These are phyloP conservation scores for Eumeta japonica DNA, from an alignment of 1,140 invertebrate genomes.

Conservation along the genomic window DNA sequence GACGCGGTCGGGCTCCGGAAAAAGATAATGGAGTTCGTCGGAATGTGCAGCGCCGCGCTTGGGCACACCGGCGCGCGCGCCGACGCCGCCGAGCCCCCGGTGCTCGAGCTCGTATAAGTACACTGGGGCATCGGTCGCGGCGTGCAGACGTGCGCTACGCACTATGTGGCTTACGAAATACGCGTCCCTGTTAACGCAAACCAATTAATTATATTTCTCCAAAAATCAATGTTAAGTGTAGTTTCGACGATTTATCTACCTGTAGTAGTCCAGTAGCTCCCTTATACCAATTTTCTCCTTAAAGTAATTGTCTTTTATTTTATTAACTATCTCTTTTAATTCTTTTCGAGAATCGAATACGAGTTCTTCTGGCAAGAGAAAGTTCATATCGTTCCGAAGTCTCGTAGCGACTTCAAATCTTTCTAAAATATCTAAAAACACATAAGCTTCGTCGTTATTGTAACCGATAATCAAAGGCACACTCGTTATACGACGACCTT, in stretches of 20 bases:
- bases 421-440: constrained; percentile 28
- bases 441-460: constrained; percentile 38
- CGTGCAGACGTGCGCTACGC: constrained; percentile 26
- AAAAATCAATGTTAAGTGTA: no score
- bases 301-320: constrained; percentile 36
- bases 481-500: constrained; percentile 10
- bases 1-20: constrained; percentile 18
- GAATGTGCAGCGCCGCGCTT: constrained; percentile 40
- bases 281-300: constrained; percentile 21
- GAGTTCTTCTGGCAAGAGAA: constrained; percentile 35
- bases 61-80: constrained; percentile 15
- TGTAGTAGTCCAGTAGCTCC: constrained; percentile 29
- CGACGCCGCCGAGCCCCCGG: constrained; percentile 23
- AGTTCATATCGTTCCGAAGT: constrained; percentile 16
- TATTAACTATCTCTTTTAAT: constrained; percentile 18
- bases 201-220: no score
- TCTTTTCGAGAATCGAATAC: constrained; percentile 24
- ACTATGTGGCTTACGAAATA: constrained; percentile 38
- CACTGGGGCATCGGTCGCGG: constrained; percentile 16
- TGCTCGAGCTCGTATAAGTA: constrained; percentile 42
- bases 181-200: constrained; percentile 30
- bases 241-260: constrained; percentile 22
- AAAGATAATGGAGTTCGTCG: constrained; percentile 39
- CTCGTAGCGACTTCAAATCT: constrained; percentile 16
- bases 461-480: constrained; percentile 43